Conservation (phyloP, 2,888 invertebrate genomes). For the Caenorhabditis sp. region DNA sequence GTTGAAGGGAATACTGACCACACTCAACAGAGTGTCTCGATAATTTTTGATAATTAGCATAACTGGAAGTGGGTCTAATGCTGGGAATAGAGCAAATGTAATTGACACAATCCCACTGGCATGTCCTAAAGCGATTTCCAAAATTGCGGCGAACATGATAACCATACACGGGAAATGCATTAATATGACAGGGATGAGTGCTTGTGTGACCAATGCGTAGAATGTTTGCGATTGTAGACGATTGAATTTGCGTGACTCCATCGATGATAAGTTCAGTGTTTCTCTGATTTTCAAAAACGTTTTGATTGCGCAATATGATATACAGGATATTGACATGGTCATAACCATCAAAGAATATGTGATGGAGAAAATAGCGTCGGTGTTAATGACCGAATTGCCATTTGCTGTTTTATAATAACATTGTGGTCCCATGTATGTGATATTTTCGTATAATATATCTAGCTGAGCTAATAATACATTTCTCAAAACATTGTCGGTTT, state of each 20-base stretch:
- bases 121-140: constrained; percentile 19
- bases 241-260: neutral
- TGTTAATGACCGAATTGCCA: neutral
- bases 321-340: constrained; percentile 11
- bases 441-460: neutral
- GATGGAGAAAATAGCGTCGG: neutral
- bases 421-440: neutral
- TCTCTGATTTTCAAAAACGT: constrained; percentile 15
- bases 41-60: constrained; percentile 8
- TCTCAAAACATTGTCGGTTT: neutral
- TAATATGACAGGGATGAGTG: constrained; percentile 21
- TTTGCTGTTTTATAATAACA: neutral
- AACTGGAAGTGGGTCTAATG: constrained; percentile 17
- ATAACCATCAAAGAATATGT: neutral
- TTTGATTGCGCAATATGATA: constrained; percentile 19
- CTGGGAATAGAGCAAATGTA: constrained; percentile 25
- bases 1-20: no score
- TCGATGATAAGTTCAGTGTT: neutral
- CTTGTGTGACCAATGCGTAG: neutral
- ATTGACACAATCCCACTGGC: constrained; percentile 26
- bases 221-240: neutral
- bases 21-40: no score
- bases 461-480: neutral
- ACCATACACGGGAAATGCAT: constrained; percentile 20
- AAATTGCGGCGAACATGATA: constrained; percentile 16